Conservation (phyloP, 2,888 invertebrate genomes). For the Maniola hyperantus region DNA sequence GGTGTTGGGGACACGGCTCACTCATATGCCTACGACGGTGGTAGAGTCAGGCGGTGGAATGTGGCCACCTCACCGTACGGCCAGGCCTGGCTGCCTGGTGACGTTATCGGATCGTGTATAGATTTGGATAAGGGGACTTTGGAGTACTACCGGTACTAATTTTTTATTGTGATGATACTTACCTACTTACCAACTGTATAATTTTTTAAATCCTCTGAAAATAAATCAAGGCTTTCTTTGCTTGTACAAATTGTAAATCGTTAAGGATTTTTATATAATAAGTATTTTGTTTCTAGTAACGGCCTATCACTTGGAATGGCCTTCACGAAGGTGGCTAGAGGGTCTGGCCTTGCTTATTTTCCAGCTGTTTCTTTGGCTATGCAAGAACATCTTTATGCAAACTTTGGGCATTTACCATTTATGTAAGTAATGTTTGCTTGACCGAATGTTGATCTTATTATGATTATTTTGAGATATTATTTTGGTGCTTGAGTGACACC, state of each 20-base stretch:
- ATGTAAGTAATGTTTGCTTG: conserved; percentile 55
- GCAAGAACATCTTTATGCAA: conserved; percentile 89
- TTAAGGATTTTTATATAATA: too few relatives aligned
- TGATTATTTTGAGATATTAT: too few relatives aligned
- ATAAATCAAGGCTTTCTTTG: too few relatives aligned
- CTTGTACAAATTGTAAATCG: too few relatives aligned
- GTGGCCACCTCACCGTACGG: conserved; percentile 88
- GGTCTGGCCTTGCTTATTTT: conserved; percentile 89
- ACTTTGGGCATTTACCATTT: conserved; percentile 86
- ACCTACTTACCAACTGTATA: too few relatives aligned
- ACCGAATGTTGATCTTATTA: too few relatives aligned
- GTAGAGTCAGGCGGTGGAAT: conserved; percentile 88
- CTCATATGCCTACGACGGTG: conserved; percentile 91
- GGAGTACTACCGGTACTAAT: conserved; percentile 86
- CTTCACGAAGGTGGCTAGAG: conserved; percentile 86
- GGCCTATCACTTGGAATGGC: conserved; percentile 89
- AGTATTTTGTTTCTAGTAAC: conserved; percentile 81
- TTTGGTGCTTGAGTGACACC: too few relatives aligned
- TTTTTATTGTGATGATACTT: too few relatives aligned
- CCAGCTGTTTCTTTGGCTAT: conserved; percentile 91
- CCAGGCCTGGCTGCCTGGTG: conserved; percentile 90
- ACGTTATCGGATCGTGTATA: conserved; percentile 89
- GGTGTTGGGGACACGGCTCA: conserved; percentile 90
- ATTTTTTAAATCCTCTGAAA: too few relatives aligned
- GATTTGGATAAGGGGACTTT: conserved; percentile 88